Evolutionary conservation across 92 coral and sea anemone species (phyloP).

Genomic region (Scolanthus callimorphus): DNA sequence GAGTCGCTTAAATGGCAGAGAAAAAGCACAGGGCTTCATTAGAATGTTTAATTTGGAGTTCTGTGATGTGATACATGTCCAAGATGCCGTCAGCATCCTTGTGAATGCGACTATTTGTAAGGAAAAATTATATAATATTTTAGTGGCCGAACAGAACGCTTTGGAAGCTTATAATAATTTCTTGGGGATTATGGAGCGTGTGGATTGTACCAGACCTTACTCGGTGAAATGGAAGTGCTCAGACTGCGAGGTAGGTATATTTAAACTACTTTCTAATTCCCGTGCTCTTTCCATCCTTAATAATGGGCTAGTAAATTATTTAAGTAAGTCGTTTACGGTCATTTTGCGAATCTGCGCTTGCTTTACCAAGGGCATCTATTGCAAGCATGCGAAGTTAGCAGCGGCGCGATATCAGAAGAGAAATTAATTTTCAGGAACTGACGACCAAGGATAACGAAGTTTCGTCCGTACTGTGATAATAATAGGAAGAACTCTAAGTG

Average conservation of each 20-base stretch:
- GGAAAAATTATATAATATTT: constrained; percentile 1
- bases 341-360: too few relatives aligned
- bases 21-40: constrained; percentile 6
- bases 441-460: too few relatives aligned
- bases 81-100: constrained; percentile 10
- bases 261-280: background rate
- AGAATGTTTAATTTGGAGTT: constrained; percentile 17
- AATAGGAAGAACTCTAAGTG: too few relatives aligned
- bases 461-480: too few relatives aligned
- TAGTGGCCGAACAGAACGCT: constrained; percentile 16
- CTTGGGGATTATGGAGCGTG: constrained; percentile 38
- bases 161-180: constrained; percentile 21
- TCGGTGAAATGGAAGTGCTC: constrained; percentile 61
- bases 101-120: constrained; percentile 7
- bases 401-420: too few relatives aligned
- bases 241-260: constrained; percentile 51
- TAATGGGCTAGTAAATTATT: background rate
- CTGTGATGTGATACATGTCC: constrained; percentile 16
- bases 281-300: too few relatives aligned
- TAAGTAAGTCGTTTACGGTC: too few relatives aligned
- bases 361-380: too few relatives aligned
- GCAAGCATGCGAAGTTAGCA: too few relatives aligned
- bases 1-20: constrained; percentile 10
- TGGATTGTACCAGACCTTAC: constrained; percentile 38
- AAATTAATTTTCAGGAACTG: too few relatives aligned